A percentile compares a stretch with the other conserved stretches of the same genome.
Evolutionary conservation across 2,888 invertebrate genomes (phyloP).

Genomic region (Cephus nigrinus): DNA sequence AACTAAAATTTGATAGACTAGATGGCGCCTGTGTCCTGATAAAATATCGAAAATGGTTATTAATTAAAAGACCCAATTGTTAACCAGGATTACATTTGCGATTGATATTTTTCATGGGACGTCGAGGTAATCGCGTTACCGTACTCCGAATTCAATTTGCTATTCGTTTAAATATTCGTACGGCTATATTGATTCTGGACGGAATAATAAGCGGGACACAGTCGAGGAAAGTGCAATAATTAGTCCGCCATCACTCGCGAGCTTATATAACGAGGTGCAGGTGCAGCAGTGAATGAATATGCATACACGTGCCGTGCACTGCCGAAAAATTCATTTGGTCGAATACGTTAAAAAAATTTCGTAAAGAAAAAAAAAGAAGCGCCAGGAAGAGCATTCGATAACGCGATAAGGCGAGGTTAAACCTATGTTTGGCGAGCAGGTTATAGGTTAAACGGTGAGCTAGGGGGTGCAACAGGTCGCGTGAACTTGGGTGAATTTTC

Average conservation of each 20-base stretch:
- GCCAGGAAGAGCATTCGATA: constrained; percentile 55
- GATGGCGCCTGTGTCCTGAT: not conserved
- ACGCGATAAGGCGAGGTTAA: constrained; percentile 66
- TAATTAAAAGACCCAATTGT: constrained; percentile 58
- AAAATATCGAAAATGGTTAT: constrained; percentile 55
- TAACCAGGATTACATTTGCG: constrained; percentile 57
- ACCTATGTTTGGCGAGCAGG: constrained; percentile 66
- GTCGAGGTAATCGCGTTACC: constrained; percentile 54
- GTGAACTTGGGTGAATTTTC: constrained; percentile 67
- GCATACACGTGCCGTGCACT: not conserved
- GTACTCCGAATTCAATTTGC: constrained; percentile 56
- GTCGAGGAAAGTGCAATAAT: constrained; percentile 31
- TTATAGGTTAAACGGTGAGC: constrained; percentile 66
- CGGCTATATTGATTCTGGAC: constrained; percentile 30
- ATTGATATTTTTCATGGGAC: constrained; percentile 54
- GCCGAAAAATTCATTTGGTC: not conserved
- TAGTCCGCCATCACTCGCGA: constrained; percentile 20
- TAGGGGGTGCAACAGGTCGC: constrained; percentile 67
- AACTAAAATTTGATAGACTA: not conserved
- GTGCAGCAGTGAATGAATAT: not conserved
- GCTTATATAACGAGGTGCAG: not conserved
- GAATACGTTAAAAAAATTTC: not conserved
- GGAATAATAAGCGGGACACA: constrained; percentile 36
- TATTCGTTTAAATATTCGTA: constrained; percentile 33
- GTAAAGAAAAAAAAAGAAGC: constrained; percentile 17